These are phyloP conservation scores for Esox lucius DNA, from an alignment of 2,797 vertebrate genomes.

Conservation along the genomic window DNA sequence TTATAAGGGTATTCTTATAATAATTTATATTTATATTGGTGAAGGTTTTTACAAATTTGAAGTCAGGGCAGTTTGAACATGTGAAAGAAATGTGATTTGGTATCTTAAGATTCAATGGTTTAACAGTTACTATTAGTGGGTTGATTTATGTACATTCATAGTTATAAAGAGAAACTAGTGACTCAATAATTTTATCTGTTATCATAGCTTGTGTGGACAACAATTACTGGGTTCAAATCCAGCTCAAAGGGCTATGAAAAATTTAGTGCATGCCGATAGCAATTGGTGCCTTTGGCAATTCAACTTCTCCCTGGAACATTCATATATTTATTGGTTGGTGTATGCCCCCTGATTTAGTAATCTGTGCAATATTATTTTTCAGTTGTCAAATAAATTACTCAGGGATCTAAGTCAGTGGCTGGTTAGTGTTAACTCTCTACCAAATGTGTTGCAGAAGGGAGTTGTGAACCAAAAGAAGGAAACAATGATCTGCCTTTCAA, in stretches of 20 bases:
- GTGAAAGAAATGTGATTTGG: too few species aligned
- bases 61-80: too few species aligned
- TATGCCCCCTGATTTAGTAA: neutral
- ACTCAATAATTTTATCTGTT: neutral
- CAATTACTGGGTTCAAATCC: neutral
- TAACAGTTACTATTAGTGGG: too few species aligned
- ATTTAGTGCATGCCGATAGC: neutral
- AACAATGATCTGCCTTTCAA: neutral
- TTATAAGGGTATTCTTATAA: conserved; percentile 61
- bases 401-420: neutral
- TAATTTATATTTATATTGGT: conserved; percentile 20
- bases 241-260: neutral
- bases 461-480: neutral
- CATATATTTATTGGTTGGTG: neutral
- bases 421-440: neutral
- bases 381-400: neutral
- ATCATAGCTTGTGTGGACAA: conserved; percentile 1
- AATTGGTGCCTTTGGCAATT: neutral
- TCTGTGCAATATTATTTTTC: neutral
- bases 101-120: too few species aligned
- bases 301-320: neutral
- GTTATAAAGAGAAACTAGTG: too few species aligned
- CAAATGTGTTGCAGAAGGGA: neutral
- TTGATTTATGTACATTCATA: too few species aligned
- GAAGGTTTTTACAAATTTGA: too few species aligned